These are phyloP conservation scores for Pogonomyrmex californicus DNA, from an alignment of 1,140 invertebrate genomes.

Conservation along the genomic window DNA sequence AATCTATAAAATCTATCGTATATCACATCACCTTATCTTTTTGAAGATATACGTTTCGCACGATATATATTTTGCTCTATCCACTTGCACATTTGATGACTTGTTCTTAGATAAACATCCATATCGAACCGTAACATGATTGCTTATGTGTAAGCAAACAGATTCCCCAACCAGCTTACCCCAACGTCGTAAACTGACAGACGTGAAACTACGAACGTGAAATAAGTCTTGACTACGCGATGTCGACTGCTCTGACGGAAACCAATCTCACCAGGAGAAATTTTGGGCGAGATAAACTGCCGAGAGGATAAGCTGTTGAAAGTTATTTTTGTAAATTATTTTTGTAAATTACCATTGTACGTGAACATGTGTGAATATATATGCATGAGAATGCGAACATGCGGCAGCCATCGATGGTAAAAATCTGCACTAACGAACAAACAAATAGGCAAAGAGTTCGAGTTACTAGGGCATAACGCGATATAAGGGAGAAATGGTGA, in stretches of 20 bases:
- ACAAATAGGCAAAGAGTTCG: conserved; percentile 46
- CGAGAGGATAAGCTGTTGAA: background rate
- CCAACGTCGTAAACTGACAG: conserved; percentile 12
- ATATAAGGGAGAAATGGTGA: conserved; percentile 62
- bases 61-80: background rate
- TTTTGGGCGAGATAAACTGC: background rate
- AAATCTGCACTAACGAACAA: conserved; percentile 45
- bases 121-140: conserved; percentile 10
- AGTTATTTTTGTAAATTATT: conserved; percentile 6
- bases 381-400: conserved; percentile 1
- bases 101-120: conserved; percentile 19
- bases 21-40: background rate
- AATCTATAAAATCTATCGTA: background rate
- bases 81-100: background rate
- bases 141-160: background rate
- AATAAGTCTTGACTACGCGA: background rate
- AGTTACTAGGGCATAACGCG: conserved; percentile 68
- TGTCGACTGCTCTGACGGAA: background rate
- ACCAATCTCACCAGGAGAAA: conserved; percentile 1
- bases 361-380: background rate
- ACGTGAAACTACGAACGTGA: background rate
- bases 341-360: background rate
- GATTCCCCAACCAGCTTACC: background rate
- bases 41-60: background rate
- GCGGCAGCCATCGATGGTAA: conserved; percentile 48